Evolutionary conservation across 2,797 vertebrate genomes (phyloP), one percentile per base, ranked within the genome.

Genomic region (Silurus aristotelis): DNA sequence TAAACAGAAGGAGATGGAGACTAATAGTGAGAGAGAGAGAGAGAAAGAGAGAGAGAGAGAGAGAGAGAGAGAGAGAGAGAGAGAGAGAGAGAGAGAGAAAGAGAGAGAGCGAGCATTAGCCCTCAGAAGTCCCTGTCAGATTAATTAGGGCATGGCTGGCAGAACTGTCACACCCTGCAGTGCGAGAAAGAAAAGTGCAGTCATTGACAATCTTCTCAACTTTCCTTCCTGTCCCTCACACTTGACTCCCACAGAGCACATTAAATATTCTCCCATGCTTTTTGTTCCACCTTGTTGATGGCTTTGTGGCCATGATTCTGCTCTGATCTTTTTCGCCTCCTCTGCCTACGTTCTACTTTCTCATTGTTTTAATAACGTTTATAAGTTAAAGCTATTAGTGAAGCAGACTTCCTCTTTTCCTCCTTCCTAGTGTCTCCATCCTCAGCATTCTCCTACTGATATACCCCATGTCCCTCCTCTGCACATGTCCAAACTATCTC

Each of bases 101-200:
- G 15, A 38, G 7, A 20, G 61, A n/a, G 38, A 13, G 56, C 61
- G 68, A 66, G 56, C n/a, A 52, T 43, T 73, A 72, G 14, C 14
- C 20, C 22, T 82, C 20, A 84, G 61, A 84, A 82, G 83, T 76
- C 43, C 52, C 78, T 80, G 73, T 76, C 72, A 82, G 73, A n/a
- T 81, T 68, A 66, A 87, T 73, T 68, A 87, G 77, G 67, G 60
- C 25, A 84, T 60, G 83, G 86, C 52, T 2, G 48, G 46, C 58
- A 56, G 72, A 82, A 61, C 38, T 61, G 71, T 43, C 72, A 82
- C 72, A 67, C 56, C 80, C 85, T 67, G 61, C 83, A 48, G 55
- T 76, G 84, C 8, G 20, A 83, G 75, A 68, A 7, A 38, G 43
- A 61, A 27, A 86, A 55, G 61, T 87, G 64, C 83, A 83, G 31